These are phyloP conservation scores for Actinemys pallida DNA, from an alignment of 2,113 vertebrate species.

Conservation along the genomic window DNA sequence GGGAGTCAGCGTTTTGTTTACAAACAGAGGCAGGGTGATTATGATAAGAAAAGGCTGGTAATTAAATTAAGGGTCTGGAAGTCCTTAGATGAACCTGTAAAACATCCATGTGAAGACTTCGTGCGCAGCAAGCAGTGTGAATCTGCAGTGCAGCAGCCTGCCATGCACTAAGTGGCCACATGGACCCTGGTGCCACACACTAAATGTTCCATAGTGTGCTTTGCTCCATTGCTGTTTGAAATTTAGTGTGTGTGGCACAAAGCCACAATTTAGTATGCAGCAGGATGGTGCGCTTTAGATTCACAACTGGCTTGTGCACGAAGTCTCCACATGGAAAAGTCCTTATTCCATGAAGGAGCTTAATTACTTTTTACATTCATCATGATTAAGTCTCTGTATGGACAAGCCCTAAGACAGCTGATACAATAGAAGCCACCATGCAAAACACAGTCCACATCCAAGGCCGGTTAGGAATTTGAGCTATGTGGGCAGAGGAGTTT, in stretches of 20 bases:
- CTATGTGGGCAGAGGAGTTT: neutral
- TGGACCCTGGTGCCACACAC: neutral
- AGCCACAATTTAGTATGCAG: too few relatives aligned
- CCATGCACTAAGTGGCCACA: neutral
- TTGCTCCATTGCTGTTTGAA: neutral
- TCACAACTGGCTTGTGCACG: neutral
- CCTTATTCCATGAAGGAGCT: too few relatives aligned
- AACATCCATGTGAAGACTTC: neutral
- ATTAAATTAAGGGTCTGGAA: too few relatives aligned
- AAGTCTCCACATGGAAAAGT: too few relatives aligned
- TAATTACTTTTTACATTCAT: too few relatives aligned
- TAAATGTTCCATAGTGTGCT: neutral
- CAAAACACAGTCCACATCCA: neutral
- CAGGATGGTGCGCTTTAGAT: neutral
- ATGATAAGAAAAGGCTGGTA: too few relatives aligned
- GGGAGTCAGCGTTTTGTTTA: too few relatives aligned
- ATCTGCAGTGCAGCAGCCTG: too few relatives aligned
- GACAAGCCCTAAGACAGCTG: neutral
- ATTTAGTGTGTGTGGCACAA: too few relatives aligned
- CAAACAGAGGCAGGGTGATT: too few relatives aligned
- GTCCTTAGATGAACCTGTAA: too few relatives aligned
- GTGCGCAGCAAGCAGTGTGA: neutral
- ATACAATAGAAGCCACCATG: neutral
- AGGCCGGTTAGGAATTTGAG: neutral
- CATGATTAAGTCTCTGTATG: neutral